Base-by-base conservation (phyloP, 2,113 vertebrate genomes). In the Proteles cristata region DNA sequence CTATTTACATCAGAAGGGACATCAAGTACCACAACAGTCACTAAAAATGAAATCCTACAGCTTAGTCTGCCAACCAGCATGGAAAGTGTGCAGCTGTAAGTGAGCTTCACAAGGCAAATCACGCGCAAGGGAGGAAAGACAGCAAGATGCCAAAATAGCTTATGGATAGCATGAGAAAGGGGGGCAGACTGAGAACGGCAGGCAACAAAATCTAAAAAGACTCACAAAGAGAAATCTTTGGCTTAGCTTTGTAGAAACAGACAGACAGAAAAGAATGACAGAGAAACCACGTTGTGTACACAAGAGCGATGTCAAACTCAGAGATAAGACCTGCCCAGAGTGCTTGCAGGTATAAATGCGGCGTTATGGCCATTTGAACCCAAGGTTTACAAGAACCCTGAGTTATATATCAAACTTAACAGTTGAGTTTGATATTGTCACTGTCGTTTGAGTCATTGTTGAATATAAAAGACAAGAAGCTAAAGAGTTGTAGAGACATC, bases 31-130 rank as follows among this genome's bases (percentile, higher is more conserved):
- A 74, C 58, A 96, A 96, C 43, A 82, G 77, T 96, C 89, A 90
- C 83, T 96, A 92, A 96, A 98, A 96, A 97, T 96, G 83, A 97
- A 97, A 90, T 93, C 65, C 80, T 96, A 8, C 21, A 35, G 90
- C 96, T 95, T 65, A 68, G 95, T 14, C 71, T 96, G 93, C 88
- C 92, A 97, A 55, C 39, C 65, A 31, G 50, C 87, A 55, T 79
- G 92, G 93, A 74, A 79, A 68, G 65, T 33, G 66, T 84, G n/a
- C 79, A 77, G 93, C 77, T 96, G 50, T 81, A 94, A 81, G 48
- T 92, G 91, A 84, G 87, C 45, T 87, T 97, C 92, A 88, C 73
- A 77, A 96, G 79, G 92, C 94, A 76, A 97, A 92, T 94, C 92
- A 93, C 17, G 0, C 14, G 7, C 90, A 53, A 66, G 71, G 53